Conservation (phyloP, 2,113 vertebrate species). For the Pampusana beccarii region DNA sequence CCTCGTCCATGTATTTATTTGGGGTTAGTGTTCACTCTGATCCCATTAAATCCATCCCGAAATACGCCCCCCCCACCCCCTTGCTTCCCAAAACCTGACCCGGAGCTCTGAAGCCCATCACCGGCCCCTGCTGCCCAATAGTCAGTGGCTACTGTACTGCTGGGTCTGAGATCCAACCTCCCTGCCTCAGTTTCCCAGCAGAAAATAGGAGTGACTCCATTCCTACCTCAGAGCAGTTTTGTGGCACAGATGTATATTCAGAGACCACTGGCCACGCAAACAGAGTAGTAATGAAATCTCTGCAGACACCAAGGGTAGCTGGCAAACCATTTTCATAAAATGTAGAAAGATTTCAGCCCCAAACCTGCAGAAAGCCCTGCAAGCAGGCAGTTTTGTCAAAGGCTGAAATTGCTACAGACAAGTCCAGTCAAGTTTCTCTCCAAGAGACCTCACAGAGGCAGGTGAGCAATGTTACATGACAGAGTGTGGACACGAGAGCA, state of each 20-base stretch:
- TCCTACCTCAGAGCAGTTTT: not conserved
- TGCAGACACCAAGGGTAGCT: not conserved
- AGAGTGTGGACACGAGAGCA: not conserved
- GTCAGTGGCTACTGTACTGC: not conserved
- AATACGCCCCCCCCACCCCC: not conserved
- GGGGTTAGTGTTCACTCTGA: not conserved
- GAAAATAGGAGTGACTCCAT: not conserved
- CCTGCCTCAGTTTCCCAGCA: not conserved
- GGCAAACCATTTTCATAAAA: not conserved
- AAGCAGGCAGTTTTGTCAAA: not conserved
- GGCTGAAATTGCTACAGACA: not conserved
- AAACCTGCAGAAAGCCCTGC: not conserved
- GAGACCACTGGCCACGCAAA: not conserved
- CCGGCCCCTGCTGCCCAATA: fast-evolving
- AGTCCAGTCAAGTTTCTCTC: not conserved
- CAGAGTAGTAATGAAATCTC: not conserved
- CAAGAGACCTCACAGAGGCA: not conserved
- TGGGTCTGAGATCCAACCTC: not conserved
- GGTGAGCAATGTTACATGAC: not conserved
- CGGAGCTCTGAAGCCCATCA: not conserved
- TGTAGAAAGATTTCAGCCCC: not conserved
- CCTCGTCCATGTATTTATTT: not conserved
- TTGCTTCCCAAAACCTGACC: not conserved
- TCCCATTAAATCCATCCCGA: not conserved
- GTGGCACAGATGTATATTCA: not conserved